Conservation (phyloP, 2,888 invertebrate species). For the Philonicus albiceps region DNA sequence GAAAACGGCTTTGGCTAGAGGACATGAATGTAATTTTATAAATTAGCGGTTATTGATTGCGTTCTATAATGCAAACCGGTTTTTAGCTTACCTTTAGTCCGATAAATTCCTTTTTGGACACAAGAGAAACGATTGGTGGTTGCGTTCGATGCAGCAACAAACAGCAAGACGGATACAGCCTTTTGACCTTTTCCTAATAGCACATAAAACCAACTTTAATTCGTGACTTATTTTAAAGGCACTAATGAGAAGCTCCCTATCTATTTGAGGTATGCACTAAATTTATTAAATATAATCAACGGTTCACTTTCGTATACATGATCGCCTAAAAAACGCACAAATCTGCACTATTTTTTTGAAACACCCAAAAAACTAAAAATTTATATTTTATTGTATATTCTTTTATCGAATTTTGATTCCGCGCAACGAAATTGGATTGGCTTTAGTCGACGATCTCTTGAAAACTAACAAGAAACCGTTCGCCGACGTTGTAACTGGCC, state of each 20-base stretch:
- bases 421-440: background rate
- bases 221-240: background rate
- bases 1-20: conserved; percentile 21
- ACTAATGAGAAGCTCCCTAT: background rate
- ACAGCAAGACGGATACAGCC: conserved; percentile 17
- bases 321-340: background rate
- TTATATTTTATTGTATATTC: background rate
- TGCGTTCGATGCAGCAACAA: background rate
- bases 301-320: background rate
- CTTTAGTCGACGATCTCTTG: conserved; percentile 1
- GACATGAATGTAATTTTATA: conserved; percentile 34
- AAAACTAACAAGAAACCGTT: conserved; percentile 20
- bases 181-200: conserved; percentile 1
- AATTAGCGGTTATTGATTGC: conserved; percentile 32
- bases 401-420: background rate
- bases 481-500: background rate
- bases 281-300: background rate
- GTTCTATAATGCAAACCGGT: conserved; percentile 22
- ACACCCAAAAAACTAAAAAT: background rate
- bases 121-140: background rate
- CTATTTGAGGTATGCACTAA: background rate
- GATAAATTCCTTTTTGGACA: conserved; percentile 6
- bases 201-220: background rate
- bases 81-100: conserved; percentile 13
- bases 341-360: background rate